These are phyloP conservation scores for Hylyphantes graminicola DNA, from an alignment of 1,140 invertebrate species.

Conservation along the genomic window DNA sequence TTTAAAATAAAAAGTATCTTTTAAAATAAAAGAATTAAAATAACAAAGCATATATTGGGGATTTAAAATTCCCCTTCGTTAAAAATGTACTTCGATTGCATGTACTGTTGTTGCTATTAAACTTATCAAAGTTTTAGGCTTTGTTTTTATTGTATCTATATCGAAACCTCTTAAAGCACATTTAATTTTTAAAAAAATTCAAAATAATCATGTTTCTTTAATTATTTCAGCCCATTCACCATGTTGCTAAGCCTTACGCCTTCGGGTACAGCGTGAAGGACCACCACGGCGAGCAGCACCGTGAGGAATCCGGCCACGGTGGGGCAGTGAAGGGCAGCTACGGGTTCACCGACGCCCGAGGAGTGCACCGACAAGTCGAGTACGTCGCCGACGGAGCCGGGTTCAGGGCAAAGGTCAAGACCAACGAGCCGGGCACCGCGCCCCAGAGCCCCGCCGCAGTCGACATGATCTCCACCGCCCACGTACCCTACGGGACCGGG, in stretches of 20 bases:
- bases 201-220: too few relatives aligned
- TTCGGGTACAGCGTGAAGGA: slow-evolving; percentile 39
- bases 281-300: slow-evolving; percentile 29
- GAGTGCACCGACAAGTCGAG: slow-evolving; percentile 23
- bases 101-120: too few relatives aligned
- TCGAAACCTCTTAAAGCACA: too few relatives aligned
- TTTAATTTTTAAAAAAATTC: too few relatives aligned
- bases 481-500: not conserved
- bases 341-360: slow-evolving; percentile 26
- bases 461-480: slow-evolving; percentile 15
- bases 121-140: too few relatives aligned
- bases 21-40: too few relatives aligned
- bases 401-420: slow-evolving; percentile 30
- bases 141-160: too few relatives aligned
- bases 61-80: too few relatives aligned
- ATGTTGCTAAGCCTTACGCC: slow-evolving; percentile 17
- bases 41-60: too few relatives aligned
- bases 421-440: slow-evolving; percentile 19
- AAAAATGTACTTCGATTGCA: too few relatives aligned
- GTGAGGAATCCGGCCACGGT: slow-evolving; percentile 17
- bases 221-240: not conserved
- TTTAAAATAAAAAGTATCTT: too few relatives aligned
- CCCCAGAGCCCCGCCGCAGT: slow-evolving; percentile 26
- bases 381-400: slow-evolving; percentile 27
- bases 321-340: slow-evolving; percentile 26